Percentiles rank a stretch among this genome's conserved stretches.
Conservation (phyloP, 2,888 invertebrate species). For the Gibbula magus region DNA sequence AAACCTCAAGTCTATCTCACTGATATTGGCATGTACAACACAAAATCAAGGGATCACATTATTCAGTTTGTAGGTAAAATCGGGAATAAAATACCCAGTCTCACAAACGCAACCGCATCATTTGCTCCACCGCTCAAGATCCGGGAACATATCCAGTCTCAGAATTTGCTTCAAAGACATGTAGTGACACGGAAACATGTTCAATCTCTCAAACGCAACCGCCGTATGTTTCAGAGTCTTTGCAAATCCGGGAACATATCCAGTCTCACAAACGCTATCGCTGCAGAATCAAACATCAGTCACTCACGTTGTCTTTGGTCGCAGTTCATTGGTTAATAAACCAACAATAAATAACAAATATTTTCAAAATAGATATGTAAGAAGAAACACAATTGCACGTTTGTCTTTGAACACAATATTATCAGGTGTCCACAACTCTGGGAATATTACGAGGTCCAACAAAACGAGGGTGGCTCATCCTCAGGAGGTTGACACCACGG, state of each 20-base stretch:
- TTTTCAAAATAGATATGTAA: conserved; percentile 9
- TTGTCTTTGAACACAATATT: background rate
- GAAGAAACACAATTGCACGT: conserved; percentile 1
- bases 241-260: too few species aligned
- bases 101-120: too few species aligned
- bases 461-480: background rate
- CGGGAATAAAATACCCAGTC: background rate
- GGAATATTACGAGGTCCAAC: too few species aligned
- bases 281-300: too few species aligned
- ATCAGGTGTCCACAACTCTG: background rate
- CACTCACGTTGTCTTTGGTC: background rate
- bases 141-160: too few species aligned
- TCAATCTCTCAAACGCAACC: too few species aligned
- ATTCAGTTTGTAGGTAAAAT: background rate
- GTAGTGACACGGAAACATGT: too few species aligned
- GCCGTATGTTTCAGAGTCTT: too few species aligned
- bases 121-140: too few species aligned
- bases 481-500: conserved; percentile 30
- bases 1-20: too few species aligned
- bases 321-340: background rate
- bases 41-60: conserved; percentile 12
- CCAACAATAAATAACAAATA: conserved; percentile 17
- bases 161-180: too few species aligned
- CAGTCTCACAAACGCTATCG: too few species aligned
- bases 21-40: background rate